Conservation (phyloP, 37 sponge, comb jelly and placozoan species). For the Tethya wilhelma region DNA sequence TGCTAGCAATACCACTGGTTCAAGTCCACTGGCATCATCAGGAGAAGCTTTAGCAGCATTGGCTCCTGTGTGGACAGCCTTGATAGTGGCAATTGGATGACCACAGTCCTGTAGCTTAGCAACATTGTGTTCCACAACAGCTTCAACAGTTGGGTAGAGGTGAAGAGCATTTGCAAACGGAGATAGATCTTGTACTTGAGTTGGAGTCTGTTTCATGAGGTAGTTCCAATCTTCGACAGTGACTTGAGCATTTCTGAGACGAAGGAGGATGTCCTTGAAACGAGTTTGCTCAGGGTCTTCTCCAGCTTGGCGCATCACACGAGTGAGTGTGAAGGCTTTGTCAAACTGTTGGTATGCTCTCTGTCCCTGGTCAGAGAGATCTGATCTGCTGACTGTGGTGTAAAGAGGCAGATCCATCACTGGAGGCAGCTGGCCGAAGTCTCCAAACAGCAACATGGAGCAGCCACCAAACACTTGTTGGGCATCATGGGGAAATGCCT, state of each 20-base stretch:
- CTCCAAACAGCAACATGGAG: conserved; percentile 52
- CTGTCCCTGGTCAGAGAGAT: too few species aligned
- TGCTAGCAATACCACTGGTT: conserved; percentile 10
- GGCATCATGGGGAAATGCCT: conserved; percentile 45
- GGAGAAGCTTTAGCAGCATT: too few species aligned
- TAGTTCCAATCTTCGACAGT: conserved; percentile 37
- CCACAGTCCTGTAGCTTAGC: too few species aligned
- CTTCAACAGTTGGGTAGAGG: conserved; percentile 32
- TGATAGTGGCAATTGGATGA: too few species aligned
- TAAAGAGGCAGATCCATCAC: conserved; percentile 17
- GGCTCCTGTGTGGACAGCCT: conserved; percentile 58
- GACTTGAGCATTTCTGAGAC: conserved; percentile 47
- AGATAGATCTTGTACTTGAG: too few species aligned
- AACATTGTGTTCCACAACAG: conserved; percentile 44
- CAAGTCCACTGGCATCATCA: too few species aligned
- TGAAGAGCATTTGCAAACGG: conserved; percentile 37
- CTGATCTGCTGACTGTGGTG: neutral
- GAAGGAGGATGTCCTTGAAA: too few species aligned
- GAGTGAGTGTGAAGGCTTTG: conserved; percentile 25
- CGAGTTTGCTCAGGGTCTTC: conserved; percentile 23
- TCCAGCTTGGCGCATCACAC: conserved; percentile 46
- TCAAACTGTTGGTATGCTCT: conserved; percentile 37
- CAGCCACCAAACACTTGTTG: conserved; percentile 51
- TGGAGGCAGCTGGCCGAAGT: conserved; percentile 56
- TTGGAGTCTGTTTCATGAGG: too few species aligned